Evolutionary conservation across 2,797 vertebrate species (phyloP), one percentile per base, ranked within the genome.

Genomic region (Tokudaia tokunoshimensis): DNA sequence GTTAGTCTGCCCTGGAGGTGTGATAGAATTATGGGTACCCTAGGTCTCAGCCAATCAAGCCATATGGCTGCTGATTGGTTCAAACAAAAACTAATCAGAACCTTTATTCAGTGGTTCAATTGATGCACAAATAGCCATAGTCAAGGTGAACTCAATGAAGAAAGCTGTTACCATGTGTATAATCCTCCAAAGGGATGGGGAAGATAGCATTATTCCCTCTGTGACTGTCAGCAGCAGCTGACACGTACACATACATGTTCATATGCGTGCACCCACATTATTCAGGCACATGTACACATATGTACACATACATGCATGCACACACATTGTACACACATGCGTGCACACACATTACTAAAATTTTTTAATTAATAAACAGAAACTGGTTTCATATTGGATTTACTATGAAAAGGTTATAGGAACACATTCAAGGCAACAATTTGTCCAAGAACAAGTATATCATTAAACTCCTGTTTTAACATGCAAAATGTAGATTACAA

Each of bases 71-170:
- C 80, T 88, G 93, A 95, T 92, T 94, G 95, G 91, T 96, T 97
- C 79, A 4, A 79, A 83, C 29, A 47, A 96, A 97, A 97, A 91
- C 88, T 95, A 95, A 96, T 92, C 95, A 97, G 95, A 96, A 52
- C 22, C 6, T 91, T 92, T 96, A 93, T 89, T 95, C 95, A 89
- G 1, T 72, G 92, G 63, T 94, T 96, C 91, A 41, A 1, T 22
- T 89, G 88, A 67, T 85, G 34, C 24, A 65, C 57, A 91, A 91
- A 96, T 57, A 94, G 85, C 63, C 97, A 97, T 4, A 89, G 86
- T 20, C 61, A 86, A 84, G 82, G 75, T 74, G 67, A 97, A 57
- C 41, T 95, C 90, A 72, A 41, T 50, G 81, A 88, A 59, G 90
- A 41, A 94, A 47, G 34, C 7, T 81, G 44, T 31, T 93, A 55